These are phyloP conservation scores for Pseudorhombus dupliciocellatus DNA, from an alignment of 2,113 vertebrate genomes.

Conservation along the genomic window DNA sequence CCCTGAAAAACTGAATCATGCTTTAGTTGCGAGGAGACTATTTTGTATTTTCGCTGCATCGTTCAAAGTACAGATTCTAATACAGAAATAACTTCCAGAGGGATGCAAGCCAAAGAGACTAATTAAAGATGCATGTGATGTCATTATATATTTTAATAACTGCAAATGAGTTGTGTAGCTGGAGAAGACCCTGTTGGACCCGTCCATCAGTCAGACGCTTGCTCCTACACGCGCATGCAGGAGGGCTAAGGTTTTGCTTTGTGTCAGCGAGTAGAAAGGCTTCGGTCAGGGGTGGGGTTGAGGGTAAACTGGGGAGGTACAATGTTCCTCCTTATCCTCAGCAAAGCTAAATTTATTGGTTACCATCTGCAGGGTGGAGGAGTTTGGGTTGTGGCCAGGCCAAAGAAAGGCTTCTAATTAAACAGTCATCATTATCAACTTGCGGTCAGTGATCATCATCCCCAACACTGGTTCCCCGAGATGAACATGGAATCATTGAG, in stretches of 20 bases:
- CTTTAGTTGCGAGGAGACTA: background rate
- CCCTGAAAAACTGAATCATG: conserved; percentile 27
- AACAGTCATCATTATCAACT: conserved; percentile 86
- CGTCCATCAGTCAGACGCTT: background rate
- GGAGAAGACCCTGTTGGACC: conserved; percentile 1
- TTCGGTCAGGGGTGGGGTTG: conserved; percentile 77
- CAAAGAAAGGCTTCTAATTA: conserved; percentile 86
- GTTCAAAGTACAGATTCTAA: background rate
- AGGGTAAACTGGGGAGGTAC: conserved; percentile 67
- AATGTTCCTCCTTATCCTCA: conserved; percentile 75
- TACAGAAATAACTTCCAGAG: background rate
- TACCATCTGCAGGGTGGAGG: conserved; percentile 85
- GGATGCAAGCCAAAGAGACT: background rate
- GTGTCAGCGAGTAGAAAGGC: conserved; percentile 62
- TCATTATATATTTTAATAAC: background rate
- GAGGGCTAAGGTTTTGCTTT: conserved; percentile 49
- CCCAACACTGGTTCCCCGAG: conserved; percentile 75
- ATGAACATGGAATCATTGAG: conserved; percentile 79
- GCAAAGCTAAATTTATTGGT: conserved; percentile 84
- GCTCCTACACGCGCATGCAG: conserved; percentile 11
- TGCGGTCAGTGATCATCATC: conserved; percentile 80
- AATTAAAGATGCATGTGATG: background rate
- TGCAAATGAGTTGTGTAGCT: background rate
- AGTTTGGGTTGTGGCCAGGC: conserved; percentile 80
- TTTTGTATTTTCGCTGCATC: background rate